Evolutionary conservation across 2,888 invertebrate species (phyloP), one percentile per base, ranked within the genome.

Genomic region (Cephus pulcher): DNA sequence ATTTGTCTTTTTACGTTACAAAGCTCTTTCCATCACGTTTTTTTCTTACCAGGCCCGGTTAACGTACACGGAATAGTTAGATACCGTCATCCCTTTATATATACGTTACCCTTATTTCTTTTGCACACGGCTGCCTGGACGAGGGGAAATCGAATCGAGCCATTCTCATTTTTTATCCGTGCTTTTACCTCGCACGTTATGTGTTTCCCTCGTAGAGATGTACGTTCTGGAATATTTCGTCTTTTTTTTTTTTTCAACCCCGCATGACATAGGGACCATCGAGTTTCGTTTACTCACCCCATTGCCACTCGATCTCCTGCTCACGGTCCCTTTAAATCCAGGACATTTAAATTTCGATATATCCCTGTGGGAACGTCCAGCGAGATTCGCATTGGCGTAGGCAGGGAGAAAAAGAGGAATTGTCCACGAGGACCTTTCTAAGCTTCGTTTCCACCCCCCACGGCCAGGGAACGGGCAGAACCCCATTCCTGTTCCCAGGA

Each of bases 331-430:
- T 84, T 84, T 85, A 84, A 85, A 86, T 82, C 77, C 78, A 79
- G 84, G 87, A 84, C 85, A 87, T 87, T 88, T 88, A 85, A 87
- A 87, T 88, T 79, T 79, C 79, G 79, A 79, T 84, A 56, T 56
- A 84, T 84, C 83, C 85, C 88, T 88, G 88, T 88, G 88, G 88
- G 88, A 88, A 88, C 87, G 84, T 87, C 84, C 85, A 85, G 82
- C 80, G 77, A 74, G 70, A 74, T 78, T 82, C 80, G 75, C 78
- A 84, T 80, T 80, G 75, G 79, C 79, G 81, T 78, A 76, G 23
- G 56, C 56, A 56, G 23, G 56, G 56, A 75, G 71, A 71, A 56
- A 71, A 56, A 76, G 79, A 34, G 40, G 40, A 75, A 78, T 69
- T 56, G 30, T 69, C 56, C 69, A 30, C 34, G 69, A 37, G 75